Percentiles rank a stretch among this genome's conserved stretches.
phyloP scores from a whole-genome alignment of 2,113 vertebrate species.

The Thamnaconus septentrionalis region DNA sequence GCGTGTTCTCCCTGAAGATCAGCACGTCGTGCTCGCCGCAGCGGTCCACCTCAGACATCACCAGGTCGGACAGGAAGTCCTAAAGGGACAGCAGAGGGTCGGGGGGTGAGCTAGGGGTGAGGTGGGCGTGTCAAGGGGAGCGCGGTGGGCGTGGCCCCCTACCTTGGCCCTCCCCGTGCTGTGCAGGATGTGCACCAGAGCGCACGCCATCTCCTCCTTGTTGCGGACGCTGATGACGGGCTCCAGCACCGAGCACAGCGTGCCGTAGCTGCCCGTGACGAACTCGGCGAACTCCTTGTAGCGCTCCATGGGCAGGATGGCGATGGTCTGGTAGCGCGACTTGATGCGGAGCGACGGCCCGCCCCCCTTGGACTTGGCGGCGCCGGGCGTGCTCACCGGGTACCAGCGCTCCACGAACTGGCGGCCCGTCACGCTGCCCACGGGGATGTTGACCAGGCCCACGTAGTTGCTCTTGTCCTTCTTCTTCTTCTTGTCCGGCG shows the following conservation, averaged over 20 bases:
- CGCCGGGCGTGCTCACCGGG: slow-evolving; percentile 91
- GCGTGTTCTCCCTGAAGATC: slow-evolving; percentile 97
- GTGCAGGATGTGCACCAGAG: slow-evolving; percentile 96
- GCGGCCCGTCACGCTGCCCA: slow-evolving; percentile 82
- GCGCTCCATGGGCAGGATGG: slow-evolving; percentile 96
- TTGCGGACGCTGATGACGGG: slow-evolving; percentile 94
- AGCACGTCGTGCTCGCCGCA: slow-evolving; percentile 94
- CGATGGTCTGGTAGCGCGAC: slow-evolving; percentile 91
- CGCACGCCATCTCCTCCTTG: slow-evolving; percentile 96
- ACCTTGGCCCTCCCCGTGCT: slow-evolving; percentile 96
- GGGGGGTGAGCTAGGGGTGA: not conserved
- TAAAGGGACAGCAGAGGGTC: slow-evolving; percentile 45
- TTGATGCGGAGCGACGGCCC: slow-evolving; percentile 95
- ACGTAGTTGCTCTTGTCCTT: slow-evolving; percentile 98
- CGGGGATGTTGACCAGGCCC: slow-evolving; percentile 92
- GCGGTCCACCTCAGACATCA: slow-evolving; percentile 96
- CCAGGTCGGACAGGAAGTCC: slow-evolving; percentile 96
- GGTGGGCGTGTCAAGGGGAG: not conserved
- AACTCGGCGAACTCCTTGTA: slow-evolving; percentile 99
- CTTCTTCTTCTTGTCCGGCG: slow-evolving; percentile 93
- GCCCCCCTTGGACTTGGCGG: slow-evolving; percentile 86
- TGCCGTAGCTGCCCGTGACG: slow-evolving; percentile 89
- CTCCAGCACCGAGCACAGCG: slow-evolving; percentile 93
- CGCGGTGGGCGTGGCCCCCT: not conserved
- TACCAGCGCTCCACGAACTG: slow-evolving; percentile 99